Percentiles rank a stretch among this genome's conserved stretches.
Evolutionary conservation across 2,888 invertebrate species (phyloP).

Genomic region (Ctenicera cuprea): DNA sequence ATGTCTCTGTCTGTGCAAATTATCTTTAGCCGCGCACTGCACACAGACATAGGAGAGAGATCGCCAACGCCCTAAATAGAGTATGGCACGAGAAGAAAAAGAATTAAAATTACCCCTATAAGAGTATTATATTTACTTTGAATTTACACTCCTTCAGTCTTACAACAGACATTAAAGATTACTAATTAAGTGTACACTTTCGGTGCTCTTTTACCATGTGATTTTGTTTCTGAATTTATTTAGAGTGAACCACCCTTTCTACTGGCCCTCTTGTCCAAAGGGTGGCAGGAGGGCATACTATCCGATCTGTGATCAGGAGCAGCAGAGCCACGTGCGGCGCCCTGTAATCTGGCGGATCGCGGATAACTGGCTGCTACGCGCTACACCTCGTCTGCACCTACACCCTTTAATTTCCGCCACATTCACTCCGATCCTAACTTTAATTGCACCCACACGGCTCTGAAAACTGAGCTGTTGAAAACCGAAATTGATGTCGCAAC

Average conservation of each 20-base stretch:
- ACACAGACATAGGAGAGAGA: too few relatives aligned
- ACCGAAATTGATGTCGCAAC: conserved; percentile 60
- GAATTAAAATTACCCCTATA: too few relatives aligned
- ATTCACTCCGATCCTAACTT: conserved; percentile 63
- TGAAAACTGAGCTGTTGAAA: conserved; percentile 64
- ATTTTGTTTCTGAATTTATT: too few relatives aligned
- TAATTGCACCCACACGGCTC: conserved; percentile 63
- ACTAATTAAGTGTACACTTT: too few relatives aligned
- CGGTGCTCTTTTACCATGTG: too few relatives aligned
- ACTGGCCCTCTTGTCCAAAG: conserved; percentile 33
- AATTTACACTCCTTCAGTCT: too few relatives aligned
- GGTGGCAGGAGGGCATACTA: conserved; percentile 46
- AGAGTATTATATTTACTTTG: too few relatives aligned
- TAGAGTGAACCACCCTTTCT: conserved; percentile 33
- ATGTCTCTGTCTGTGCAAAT: too few relatives aligned
- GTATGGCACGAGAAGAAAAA: too few relatives aligned
- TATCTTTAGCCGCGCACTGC: too few relatives aligned
- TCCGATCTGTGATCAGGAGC: conserved; percentile 53
- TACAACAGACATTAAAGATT: too few relatives aligned
- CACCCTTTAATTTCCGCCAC: conserved; percentile 68
- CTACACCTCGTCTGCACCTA: conserved; percentile 65
- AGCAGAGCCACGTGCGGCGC: conserved; percentile 59
- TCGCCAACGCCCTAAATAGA: too few relatives aligned
- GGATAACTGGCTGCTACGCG: conserved; percentile 64
- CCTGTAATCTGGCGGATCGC: conserved; percentile 67